Base-by-base conservation (phyloP, 2,888 invertebrate genomes). In the Leptura quadrifasciata region DNA sequence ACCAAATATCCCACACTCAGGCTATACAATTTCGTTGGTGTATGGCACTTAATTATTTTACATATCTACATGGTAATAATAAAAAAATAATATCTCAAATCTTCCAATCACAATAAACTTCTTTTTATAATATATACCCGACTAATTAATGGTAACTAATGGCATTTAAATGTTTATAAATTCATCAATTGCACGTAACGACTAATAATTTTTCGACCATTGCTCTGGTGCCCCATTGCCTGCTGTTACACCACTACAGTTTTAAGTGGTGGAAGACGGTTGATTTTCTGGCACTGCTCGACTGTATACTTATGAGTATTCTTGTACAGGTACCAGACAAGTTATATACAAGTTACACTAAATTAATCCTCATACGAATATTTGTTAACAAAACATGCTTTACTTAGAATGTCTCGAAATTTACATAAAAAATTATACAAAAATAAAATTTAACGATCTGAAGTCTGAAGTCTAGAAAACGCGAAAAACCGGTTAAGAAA, bases 291-390 rank as follows among this genome's bases (percentile, higher is more conserved):
- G 89, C 88, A 88, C 88, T 86, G 84, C 81, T 81, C 75, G 67
- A 81, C 83, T 83, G 84, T 84, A 85, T 86, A 87, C 84, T 80
- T 81, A 79, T 86, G 88, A 88, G 88, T 88, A 88, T 88, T 88
- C 77, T 87, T 83, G 83, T 85, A 88, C 88, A 89, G 89, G 89
- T 89, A 88, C 89, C 88, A 87, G 87, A 87, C 85, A 85, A 86
- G 85, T 83, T 87, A 87, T 87, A 78, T 85, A 86, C 86, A 87
- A 78, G 21, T 27, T 74, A 70, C 52, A 57, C 63, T 70, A 76
- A 74, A 73, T 60, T 54, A 73, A 65, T 55, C 57, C 18, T 57
- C 67, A 52, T 65, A 60, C 64, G 65, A 65, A 72, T 72, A 72
- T 72, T 57, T 65, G 65, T 65, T 39, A 65, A 73, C 47, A 52